Evolutionary conservation across 2,888 invertebrate species (phyloP).

Genomic region (Sesia apiformis): DNA sequence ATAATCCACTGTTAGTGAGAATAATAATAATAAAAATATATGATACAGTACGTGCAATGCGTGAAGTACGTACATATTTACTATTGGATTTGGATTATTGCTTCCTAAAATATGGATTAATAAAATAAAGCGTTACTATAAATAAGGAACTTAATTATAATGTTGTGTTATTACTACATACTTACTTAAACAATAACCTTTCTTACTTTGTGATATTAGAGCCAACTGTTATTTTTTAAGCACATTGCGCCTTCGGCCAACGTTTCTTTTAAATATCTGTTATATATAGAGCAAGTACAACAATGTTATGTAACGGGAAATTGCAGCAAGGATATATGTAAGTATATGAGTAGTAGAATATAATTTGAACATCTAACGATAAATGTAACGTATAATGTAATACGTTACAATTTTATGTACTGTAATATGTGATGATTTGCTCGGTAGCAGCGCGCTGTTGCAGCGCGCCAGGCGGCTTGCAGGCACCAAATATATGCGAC

Average conservation of each 20-base stretch:
- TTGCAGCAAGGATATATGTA: neutral
- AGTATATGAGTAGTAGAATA: neutral
- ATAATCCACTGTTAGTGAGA: too few species aligned
- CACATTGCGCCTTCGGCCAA: neutral
- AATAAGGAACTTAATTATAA: neutral
- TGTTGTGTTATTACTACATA: conserved; percentile 3
- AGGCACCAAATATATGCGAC: conserved; percentile 48
- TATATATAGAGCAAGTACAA: neutral
- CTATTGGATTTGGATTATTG: conserved; percentile 33
- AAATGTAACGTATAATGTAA: conserved; percentile 23
- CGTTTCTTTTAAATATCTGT: neutral
- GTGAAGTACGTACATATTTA: conserved; percentile 30
- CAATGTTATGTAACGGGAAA: neutral
- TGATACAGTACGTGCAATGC: conserved; percentile 16
- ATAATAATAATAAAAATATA: too few species aligned
- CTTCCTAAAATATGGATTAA: conserved; percentile 21
- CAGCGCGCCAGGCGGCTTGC: conserved; percentile 37
- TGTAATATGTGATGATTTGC: conserved; percentile 19
- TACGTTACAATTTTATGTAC: neutral
- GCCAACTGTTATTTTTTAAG: conserved; percentile 14
- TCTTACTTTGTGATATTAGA: conserved; percentile 13
- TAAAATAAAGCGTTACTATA: neutral
- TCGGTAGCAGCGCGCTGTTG: conserved; percentile 27
- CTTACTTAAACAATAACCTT: conserved; percentile 4
- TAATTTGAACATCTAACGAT: conserved; percentile 29